These are phyloP conservation scores for Mimas tiliae DNA, from an alignment of 2,888 invertebrate species.

Conservation along the genomic window DNA sequence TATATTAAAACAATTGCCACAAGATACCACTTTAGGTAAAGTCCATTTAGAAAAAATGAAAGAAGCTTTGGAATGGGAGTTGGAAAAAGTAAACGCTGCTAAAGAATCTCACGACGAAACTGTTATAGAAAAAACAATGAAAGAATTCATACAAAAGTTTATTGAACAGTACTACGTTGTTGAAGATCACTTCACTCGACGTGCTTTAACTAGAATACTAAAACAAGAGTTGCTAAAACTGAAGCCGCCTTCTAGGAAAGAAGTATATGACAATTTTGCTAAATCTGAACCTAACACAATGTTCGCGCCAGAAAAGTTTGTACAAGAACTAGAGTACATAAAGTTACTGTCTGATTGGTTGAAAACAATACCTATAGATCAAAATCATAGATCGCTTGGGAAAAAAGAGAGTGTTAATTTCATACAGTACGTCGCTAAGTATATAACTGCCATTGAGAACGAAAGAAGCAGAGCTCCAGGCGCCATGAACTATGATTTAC, in stretches of 20 bases:
- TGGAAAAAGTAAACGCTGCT: constrained; percentile 26
- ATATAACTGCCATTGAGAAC: constrained; percentile 56
- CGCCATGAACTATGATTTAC: constrained; percentile 50
- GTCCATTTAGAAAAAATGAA: constrained; percentile 35
- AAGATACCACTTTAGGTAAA: constrained; percentile 48
- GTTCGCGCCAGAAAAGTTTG: constrained; percentile 45
- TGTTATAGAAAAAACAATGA: constrained; percentile 48
- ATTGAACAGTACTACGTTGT: constrained; percentile 56
- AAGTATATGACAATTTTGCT: constrained; percentile 47
- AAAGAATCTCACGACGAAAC: constrained; percentile 13
- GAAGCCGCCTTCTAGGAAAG: constrained; percentile 45
- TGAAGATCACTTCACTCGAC: constrained; percentile 53
- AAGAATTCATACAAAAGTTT: constrained; percentile 56
- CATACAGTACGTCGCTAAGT: constrained; percentile 55
- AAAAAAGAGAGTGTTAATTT: constrained; percentile 54
- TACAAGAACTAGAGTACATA: constrained; percentile 58
- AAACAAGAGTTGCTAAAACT: constrained; percentile 56
- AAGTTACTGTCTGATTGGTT: constrained; percentile 65
- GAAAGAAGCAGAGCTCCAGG: constrained; percentile 45
- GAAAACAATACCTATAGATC: constrained; percentile 54
- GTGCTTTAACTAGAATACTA: constrained; percentile 53
- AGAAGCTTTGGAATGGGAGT: constrained; percentile 29
- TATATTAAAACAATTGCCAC: constrained; percentile 48
- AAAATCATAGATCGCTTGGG: constrained; percentile 47
- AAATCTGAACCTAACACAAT: constrained; percentile 37